phyloP scores from a whole-genome alignment of 2,888 invertebrate species.

The Drosophila neonasuta region DNA sequence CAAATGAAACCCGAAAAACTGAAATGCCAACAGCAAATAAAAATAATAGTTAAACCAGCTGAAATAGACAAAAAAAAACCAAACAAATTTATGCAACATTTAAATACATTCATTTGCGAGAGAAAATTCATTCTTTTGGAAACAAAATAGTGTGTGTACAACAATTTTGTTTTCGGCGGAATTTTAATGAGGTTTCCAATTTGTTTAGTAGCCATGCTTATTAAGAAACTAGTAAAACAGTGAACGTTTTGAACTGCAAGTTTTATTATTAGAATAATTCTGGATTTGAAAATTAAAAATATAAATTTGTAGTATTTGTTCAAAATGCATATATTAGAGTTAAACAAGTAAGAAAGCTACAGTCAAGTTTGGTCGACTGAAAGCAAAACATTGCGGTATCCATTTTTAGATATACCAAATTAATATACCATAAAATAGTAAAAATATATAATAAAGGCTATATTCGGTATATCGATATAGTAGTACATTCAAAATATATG shows the following conservation, averaged over 20 bases:
- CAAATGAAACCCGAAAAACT: conserved; percentile 15
- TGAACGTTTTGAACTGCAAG: neutral
- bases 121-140: conserved; percentile 2
- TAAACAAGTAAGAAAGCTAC: too few species aligned
- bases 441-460: too few species aligned
- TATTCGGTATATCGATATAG: too few species aligned
- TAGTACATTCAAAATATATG: too few species aligned
- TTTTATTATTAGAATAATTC: neutral
- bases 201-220: neutral
- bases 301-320: too few species aligned
- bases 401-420: too few species aligned
- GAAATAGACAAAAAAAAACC: conserved; percentile 12
- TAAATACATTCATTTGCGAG: conserved; percentile 17
- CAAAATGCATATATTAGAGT: too few species aligned
- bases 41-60: conserved; percentile 19
- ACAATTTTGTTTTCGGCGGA: neutral
- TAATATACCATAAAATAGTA: too few species aligned
- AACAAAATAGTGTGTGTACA: neutral
- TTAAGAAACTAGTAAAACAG: neutral
- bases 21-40: conserved; percentile 22
- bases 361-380: too few species aligned
- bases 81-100: conserved; percentile 3
- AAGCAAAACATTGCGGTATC: too few species aligned
- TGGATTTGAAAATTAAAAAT: neutral
- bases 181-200: conserved; percentile 8